Evolutionary conservation across 2,113 vertebrate genomes (phyloP).

Genomic region (Conger conger): DNA sequence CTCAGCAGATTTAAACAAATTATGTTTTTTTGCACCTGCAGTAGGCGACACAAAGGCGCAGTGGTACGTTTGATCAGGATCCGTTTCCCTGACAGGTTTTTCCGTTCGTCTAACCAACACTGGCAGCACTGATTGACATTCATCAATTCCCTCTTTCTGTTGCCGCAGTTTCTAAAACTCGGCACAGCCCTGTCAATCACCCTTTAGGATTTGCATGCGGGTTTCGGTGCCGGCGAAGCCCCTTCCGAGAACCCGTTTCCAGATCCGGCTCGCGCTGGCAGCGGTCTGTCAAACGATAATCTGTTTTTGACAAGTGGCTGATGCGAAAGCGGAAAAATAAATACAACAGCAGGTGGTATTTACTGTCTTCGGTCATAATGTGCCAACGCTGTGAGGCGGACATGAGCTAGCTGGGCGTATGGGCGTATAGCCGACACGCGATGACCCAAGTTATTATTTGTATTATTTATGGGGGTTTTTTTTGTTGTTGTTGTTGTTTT

Average conservation of each 20-base stretch:
- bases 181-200: neutral
- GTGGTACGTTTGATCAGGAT: neutral
- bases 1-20: constrained; percentile 62
- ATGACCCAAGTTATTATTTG: neutral
- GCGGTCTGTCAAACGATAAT: neutral
- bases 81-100: neutral
- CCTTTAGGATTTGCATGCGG: neutral
- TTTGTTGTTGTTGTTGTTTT: too few relatives aligned
- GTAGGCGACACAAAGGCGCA: neutral
- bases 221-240: neutral
- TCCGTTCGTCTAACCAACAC: too few relatives aligned
- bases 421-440: neutral
- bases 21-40: neutral
- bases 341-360: too few relatives aligned
- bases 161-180: neutral
- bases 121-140: neutral
- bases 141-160: neutral
- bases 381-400: too few relatives aligned
- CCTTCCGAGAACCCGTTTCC: neutral
- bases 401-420: neutral
- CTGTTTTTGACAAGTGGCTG: neutral
- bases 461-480: too few relatives aligned
- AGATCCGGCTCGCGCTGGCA: neutral
- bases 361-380: too few relatives aligned
- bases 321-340: neutral